Conservation (phyloP, 2,888 invertebrate species). For the Drosophila meridiana region DNA sequence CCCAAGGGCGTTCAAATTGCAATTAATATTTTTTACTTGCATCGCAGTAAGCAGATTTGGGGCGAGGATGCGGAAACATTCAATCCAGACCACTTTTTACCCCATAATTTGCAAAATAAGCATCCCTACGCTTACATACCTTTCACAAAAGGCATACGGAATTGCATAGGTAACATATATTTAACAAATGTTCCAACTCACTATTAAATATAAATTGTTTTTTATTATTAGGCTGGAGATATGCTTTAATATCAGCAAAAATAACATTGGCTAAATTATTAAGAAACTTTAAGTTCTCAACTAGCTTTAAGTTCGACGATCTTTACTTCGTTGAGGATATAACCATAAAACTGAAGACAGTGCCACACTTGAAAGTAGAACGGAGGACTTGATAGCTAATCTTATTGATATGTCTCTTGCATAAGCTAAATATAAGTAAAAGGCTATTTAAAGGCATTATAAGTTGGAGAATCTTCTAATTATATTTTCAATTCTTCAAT, state of each 20-base stretch:
- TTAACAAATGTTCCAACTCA: background rate
- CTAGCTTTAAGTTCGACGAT: slow-evolving; percentile 78
- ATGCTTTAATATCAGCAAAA: slow-evolving; percentile 81
- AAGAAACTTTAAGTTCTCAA: slow-evolving; percentile 79
- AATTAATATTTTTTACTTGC: slow-evolving; percentile 82
- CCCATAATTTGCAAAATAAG: slow-evolving; percentile 76
- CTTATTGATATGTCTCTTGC: background rate
- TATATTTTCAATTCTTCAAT: too few relatives aligned
- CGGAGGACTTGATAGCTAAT: slow-evolving; percentile 42
- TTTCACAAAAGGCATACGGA: slow-evolving; percentile 83
- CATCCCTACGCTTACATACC: slow-evolving; percentile 84
- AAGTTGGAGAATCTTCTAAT: background rate
- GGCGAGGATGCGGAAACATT: slow-evolving; percentile 82
- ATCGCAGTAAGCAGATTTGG: slow-evolving; percentile 82
- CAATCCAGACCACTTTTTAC: slow-evolving; percentile 84
- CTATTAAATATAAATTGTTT: too few relatives aligned
- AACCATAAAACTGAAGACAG: slow-evolving; percentile 77
- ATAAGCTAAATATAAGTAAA: slow-evolving; percentile 9
- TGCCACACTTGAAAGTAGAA: slow-evolving; percentile 71
- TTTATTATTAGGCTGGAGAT: slow-evolving; percentile 79
- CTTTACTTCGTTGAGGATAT: slow-evolving; percentile 82
- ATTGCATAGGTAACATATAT: slow-evolving; percentile 78
- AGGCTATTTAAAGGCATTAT: background rate
- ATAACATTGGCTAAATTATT: slow-evolving; percentile 79
- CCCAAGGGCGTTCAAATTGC: slow-evolving; percentile 82